Conservation (phyloP, 2,113 vertebrate species). For the Burhinus oedicnemus region DNA sequence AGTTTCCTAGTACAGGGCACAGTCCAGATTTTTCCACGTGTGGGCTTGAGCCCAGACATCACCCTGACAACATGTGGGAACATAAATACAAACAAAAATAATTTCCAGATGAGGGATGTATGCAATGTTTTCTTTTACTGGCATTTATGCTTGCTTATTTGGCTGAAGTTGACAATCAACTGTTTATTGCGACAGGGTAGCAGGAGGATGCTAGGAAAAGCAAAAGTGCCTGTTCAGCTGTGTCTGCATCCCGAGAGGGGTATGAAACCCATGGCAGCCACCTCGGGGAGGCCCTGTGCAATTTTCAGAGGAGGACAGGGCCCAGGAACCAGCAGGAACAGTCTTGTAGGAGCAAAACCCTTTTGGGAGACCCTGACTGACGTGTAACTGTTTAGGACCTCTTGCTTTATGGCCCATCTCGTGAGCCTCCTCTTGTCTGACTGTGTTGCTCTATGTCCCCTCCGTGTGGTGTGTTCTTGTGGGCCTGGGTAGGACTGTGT, state of each 20-base stretch:
- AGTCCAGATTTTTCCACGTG: slow-evolving; percentile 50
- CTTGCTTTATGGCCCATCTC: background rate
- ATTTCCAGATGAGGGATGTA: slow-evolving; percentile 67
- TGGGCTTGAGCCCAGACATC: slow-evolving; percentile 60
- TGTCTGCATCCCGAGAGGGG: background rate
- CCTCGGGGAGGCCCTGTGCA: background rate
- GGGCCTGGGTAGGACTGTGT: background rate
- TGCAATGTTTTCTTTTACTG: slow-evolving; percentile 70
- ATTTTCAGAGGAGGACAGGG: background rate
- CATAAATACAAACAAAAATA: slow-evolving; percentile 74
- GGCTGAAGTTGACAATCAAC: slow-evolving; percentile 31
- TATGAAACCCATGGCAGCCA: background rate
- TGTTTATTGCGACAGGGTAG: slow-evolving; percentile 54
- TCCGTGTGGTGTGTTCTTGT: background rate
- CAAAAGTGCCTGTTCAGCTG: slow-evolving; percentile 19
- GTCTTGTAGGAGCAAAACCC: background rate
- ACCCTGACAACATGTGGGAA: slow-evolving; percentile 66
- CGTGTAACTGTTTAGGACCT: accelerated
- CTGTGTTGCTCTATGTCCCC: background rate
- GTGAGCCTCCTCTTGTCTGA: accelerated
- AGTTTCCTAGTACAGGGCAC: slow-evolving; percentile 30
- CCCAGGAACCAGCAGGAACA: background rate
- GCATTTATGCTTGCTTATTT: slow-evolving; percentile 61
- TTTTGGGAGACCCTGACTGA: background rate
- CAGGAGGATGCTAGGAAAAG: background rate